These are phyloP conservation scores for Rhingia rostrata DNA, from an alignment of 2,888 invertebrate genomes.

Conservation along the genomic window DNA sequence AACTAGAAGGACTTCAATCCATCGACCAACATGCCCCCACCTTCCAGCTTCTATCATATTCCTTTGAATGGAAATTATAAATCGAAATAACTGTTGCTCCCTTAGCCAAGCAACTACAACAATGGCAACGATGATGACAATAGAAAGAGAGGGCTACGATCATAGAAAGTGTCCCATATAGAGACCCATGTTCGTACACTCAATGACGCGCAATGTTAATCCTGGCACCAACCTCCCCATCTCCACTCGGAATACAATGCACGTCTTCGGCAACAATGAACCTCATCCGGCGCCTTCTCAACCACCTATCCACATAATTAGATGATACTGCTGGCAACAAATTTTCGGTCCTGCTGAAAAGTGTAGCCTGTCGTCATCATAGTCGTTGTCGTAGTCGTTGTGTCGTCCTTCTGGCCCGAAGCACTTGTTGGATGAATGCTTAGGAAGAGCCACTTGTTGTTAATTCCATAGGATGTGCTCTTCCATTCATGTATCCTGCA, in stretches of 20 bases:
- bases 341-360: constrained; percentile 57
- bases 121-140: constrained; percentile 33
- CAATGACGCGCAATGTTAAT: constrained; percentile 47
- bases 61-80: constrained; percentile 61
- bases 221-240: constrained; percentile 31
- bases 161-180: constrained; percentile 52
- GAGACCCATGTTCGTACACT: constrained; percentile 2
- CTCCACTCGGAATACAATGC: constrained; percentile 63
- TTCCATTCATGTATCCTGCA: constrained; percentile 53
- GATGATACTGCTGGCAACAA: constrained; percentile 59
- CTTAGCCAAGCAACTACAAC: constrained; percentile 35
- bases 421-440: constrained; percentile 53
- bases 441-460: constrained; percentile 66
- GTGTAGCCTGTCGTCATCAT: constrained; percentile 22
- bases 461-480: constrained; percentile 34
- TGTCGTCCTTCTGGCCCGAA: constrained; percentile 21
- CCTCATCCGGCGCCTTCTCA: constrained; percentile 10
- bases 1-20: constrained; percentile 20
- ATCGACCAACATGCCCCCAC: not conserved
- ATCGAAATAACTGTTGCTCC: constrained; percentile 64
- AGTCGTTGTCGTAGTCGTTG: not conserved
- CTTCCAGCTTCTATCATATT: not conserved
- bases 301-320: constrained; percentile 61
- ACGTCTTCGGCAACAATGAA: constrained; percentile 45
- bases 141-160: constrained; percentile 22